These are phyloP conservation scores for Limosa lapponica DNA, from an alignment of 2,797 vertebrate genomes.

Conservation along the genomic window DNA sequence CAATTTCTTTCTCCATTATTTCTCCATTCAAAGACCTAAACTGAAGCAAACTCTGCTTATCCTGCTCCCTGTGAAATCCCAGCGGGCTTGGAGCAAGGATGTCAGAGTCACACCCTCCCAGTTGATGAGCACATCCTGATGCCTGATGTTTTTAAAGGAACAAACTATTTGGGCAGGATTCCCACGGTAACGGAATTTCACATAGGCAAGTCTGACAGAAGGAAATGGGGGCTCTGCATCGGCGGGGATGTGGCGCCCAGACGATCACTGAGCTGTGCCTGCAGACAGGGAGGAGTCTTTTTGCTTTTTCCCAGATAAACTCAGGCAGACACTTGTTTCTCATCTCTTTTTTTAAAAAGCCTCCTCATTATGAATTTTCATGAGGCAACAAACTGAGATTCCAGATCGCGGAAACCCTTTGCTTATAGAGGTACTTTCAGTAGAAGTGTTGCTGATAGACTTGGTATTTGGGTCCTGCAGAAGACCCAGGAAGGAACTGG, in stretches of 20 bases:
- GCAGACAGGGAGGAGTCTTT: not conserved
- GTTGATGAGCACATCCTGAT: not conserved
- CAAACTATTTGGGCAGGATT: not conserved
- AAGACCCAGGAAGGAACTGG: not conserved
- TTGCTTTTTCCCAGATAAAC: not conserved
- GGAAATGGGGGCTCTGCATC: not conserved
- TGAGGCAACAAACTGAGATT: not conserved
- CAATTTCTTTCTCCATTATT: not conserved
- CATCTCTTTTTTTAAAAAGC: not conserved
- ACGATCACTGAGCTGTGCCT: not conserved
- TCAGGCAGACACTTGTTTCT: not conserved
- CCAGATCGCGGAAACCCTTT: not conserved
- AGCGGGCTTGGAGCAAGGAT: not conserved
- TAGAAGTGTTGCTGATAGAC: not conserved
- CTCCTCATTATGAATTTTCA: not conserved
- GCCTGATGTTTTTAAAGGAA: conserved; percentile 27
- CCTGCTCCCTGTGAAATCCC: not conserved
- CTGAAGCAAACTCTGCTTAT: not conserved
- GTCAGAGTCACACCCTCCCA: not conserved
- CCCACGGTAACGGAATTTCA: not conserved
- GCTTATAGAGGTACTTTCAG: not conserved
- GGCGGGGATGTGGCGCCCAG: not conserved
- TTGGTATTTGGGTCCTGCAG: not conserved
- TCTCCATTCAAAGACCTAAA: not conserved
- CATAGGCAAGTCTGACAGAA: not conserved